phyloP scores from a whole-genome alignment of 53 echinoderm and acorn worm species.

The Echinarachnius parma region DNA sequence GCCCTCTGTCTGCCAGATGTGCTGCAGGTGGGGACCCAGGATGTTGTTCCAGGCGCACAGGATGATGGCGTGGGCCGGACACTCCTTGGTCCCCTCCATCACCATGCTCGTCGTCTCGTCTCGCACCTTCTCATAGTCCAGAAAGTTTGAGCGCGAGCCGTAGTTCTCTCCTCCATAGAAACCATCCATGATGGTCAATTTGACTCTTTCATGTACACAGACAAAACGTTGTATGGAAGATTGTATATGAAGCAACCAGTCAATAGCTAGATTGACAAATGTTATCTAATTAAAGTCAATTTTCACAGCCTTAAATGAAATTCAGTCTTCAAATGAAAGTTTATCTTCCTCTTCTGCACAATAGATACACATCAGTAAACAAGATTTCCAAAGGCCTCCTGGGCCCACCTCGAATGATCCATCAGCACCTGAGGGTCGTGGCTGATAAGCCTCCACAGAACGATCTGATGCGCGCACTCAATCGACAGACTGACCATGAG shows the following conservation, averaged over 20 bases:
- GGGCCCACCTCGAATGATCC: conserved; percentile 4
- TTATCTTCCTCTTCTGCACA: too few species aligned
- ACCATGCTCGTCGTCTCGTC: conserved; percentile 32
- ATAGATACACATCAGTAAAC: background rate
- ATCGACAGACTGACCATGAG: conserved; percentile 87
- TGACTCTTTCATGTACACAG: conserved; percentile 3
- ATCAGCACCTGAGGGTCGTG: conserved; percentile 55
- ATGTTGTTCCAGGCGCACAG: conserved; percentile 95
- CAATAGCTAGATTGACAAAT: too few species aligned
- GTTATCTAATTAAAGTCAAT: too few species aligned
- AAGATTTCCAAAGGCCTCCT: background rate
- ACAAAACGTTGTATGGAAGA: conserved; percentile 20
- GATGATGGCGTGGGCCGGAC: conserved; percentile 74
- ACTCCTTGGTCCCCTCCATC: conserved; percentile 51
- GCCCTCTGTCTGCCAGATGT: conserved; percentile 76
- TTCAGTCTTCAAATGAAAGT: too few species aligned
- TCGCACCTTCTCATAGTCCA: conserved; percentile 39
- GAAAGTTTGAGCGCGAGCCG: conserved; percentile 1
- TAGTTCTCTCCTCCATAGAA: background rate
- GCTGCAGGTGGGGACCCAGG: conserved; percentile 84
- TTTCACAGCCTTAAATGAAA: too few species aligned
- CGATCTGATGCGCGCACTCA: conserved; percentile 96
- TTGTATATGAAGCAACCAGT: background rate
- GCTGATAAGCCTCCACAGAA: conserved; percentile 86
- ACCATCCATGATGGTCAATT: conserved; percentile 7